Evolutionary conservation across 2,888 invertebrate genomes (phyloP).

Genomic region (Boloria selene): DNA sequence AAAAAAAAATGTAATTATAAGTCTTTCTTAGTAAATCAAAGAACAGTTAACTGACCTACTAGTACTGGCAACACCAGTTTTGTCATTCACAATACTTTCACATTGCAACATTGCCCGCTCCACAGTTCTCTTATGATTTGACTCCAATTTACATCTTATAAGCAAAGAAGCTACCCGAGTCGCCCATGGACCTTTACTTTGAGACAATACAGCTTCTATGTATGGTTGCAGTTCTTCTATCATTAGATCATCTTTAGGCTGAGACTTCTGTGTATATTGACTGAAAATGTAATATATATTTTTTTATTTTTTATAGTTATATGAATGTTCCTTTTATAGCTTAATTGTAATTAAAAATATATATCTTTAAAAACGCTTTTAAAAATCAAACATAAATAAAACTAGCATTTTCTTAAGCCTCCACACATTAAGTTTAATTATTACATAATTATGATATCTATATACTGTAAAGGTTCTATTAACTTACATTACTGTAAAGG

Average conservation of each 20-base stretch:
- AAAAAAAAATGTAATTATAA: neutral
- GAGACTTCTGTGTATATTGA: constrained; percentile 87
- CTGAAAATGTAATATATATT: constrained; percentile 62
- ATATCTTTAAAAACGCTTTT: too few relatives aligned
- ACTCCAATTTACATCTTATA: constrained; percentile 89
- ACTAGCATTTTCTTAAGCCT: too few relatives aligned
- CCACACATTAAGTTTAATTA: too few relatives aligned
- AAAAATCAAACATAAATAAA: too few relatives aligned
- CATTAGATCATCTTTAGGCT: constrained; percentile 90
- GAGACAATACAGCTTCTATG: constrained; percentile 84
- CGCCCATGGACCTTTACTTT: constrained; percentile 88
- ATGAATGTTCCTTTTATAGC: too few relatives aligned
- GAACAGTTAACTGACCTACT: constrained; percentile 52
- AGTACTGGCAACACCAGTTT: constrained; percentile 53
- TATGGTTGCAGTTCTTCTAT: constrained; percentile 93
- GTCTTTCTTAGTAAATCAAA: too few relatives aligned
- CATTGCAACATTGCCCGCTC: constrained; percentile 94
- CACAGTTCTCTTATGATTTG: constrained; percentile 89
- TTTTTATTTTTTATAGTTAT: neutral
- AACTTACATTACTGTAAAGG: neutral
- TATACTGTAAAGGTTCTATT: neutral
- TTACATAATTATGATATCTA: too few relatives aligned
- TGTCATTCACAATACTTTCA: constrained; percentile 87
- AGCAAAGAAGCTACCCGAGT: constrained; percentile 89
- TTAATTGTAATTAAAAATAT: too few relatives aligned